Evolutionary conservation across 2,888 invertebrate species (phyloP).

Genomic region (Asteroscopus sphinx): DNA sequence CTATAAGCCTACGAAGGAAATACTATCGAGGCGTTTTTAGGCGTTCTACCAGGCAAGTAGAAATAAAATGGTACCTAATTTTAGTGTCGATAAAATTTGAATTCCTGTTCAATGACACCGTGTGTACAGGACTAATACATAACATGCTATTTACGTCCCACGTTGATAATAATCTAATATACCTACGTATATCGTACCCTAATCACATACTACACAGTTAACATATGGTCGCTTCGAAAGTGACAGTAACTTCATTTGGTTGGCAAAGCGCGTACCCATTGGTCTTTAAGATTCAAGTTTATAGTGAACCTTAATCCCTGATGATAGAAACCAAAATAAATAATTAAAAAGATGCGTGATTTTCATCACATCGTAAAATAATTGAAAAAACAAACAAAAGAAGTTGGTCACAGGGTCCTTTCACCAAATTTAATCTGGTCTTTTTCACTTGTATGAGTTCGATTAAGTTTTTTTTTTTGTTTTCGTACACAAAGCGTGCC

Average conservation of each 20-base stretch:
- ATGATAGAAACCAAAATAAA: constrained; percentile 36
- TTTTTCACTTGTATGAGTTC: background rate
- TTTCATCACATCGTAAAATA: constrained; percentile 37
- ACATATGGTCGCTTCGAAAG: constrained; percentile 55
- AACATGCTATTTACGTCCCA: background rate
- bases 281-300: constrained; percentile 9
- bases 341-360: constrained; percentile 30
- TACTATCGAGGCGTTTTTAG: too few relatives aligned
- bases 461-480: background rate
- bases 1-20: background rate
- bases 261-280: constrained; percentile 40
- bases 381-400: constrained; percentile 36
- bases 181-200: constrained; percentile 34
- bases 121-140: background rate
- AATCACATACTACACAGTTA: constrained; percentile 46
- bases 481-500: too few relatives aligned
- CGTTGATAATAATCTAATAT: constrained; percentile 30
- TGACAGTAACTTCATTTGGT: constrained; percentile 58
- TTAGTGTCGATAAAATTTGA: too few relatives aligned
- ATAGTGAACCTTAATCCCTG: constrained; percentile 43
- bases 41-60: constrained; percentile 18
- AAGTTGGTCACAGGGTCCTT: constrained; percentile 24
- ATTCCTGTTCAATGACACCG: background rate
- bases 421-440: constrained; percentile 19
- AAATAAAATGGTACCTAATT: background rate